These are phyloP conservation scores for Fringilla coelebs DNA, from an alignment of 2,797 vertebrate species.

Conservation along the genomic window DNA sequence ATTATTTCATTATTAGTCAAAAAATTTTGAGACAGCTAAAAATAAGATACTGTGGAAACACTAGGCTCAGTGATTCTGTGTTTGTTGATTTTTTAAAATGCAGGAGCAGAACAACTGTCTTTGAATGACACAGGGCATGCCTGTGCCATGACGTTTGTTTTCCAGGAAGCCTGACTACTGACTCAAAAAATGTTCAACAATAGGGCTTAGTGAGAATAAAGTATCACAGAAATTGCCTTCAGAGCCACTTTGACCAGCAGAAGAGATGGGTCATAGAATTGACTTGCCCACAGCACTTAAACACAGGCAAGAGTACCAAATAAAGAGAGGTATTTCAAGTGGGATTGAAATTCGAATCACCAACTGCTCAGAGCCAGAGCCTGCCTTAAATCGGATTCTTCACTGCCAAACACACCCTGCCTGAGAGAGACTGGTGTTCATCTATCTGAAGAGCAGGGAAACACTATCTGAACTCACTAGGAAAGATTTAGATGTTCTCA, in stretches of 20 bases:
- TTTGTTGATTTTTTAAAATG: background rate
- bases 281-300: background rate
- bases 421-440: background rate
- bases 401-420: background rate
- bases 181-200: background rate
- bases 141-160: background rate
- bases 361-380: background rate
- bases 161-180: background rate
- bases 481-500: background rate
- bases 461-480: background rate
- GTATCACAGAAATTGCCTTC: background rate
- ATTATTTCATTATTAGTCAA: background rate
- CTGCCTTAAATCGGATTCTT: fast-evolving
- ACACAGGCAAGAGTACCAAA: background rate
- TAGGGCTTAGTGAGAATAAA: background rate
- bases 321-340: background rate
- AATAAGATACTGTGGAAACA: background rate
- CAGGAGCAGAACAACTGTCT: background rate
- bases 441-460: background rate
- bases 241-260: background rate
- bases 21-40: background rate
- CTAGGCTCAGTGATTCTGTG: background rate
- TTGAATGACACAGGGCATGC: background rate
- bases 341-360: background rate
- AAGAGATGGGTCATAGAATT: background rate